Percentiles rank a stretch among this genome's conserved stretches.
phyloP scores from a whole-genome alignment of 2,888 invertebrate species.

The Sphaerophoria taeniata region DNA sequence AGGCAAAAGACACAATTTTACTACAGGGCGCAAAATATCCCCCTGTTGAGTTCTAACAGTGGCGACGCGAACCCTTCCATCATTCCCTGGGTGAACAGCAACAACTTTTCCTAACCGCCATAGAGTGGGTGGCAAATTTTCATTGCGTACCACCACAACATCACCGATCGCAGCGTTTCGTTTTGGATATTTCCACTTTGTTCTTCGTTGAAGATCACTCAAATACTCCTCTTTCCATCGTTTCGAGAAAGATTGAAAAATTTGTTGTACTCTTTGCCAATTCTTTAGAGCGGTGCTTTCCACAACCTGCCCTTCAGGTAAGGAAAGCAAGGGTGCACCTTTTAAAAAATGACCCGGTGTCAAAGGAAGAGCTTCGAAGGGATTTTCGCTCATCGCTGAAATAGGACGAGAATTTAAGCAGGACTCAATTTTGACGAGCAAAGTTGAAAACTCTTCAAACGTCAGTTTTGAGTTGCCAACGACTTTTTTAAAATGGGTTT shows the following conservation, averaged over 20 bases:
- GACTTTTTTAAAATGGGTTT: constrained; percentile 21
- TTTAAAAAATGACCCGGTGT: constrained; percentile 32
- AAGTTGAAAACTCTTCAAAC: constrained; percentile 28
- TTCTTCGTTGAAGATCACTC: constrained; percentile 25
- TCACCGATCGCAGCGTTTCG: constrained; percentile 1
- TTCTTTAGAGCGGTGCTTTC: constrained; percentile 3
- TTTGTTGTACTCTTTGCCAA: constrained; percentile 17
- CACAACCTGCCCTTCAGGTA: not conserved
- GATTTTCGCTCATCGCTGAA: constrained; percentile 10
- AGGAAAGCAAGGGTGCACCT: constrained; percentile 22
- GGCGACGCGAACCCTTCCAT: constrained; percentile 24
- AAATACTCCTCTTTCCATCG: constrained; percentile 32
- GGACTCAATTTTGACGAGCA: constrained; percentile 14
- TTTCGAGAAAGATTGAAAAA: constrained; percentile 8
- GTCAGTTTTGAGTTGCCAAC: constrained; percentile 20
- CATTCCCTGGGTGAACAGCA: constrained; percentile 14
- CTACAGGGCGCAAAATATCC: not conserved
- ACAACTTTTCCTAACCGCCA: constrained; percentile 16
- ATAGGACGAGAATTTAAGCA: constrained; percentile 7
- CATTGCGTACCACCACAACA: constrained; percentile 20
- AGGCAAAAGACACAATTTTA: constrained; percentile 31
- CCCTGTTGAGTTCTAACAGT: constrained; percentile 13
- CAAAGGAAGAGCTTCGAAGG: not conserved
- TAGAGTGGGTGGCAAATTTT: constrained; percentile 24
- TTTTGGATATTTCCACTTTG: constrained; percentile 21